A percentile compares a stretch with the other conserved stretches of the same genome.
These are phyloP conservation scores for Gallinago solitaria DNA, from an alignment of 2,797 vertebrate species.

Conservation along the genomic window DNA sequence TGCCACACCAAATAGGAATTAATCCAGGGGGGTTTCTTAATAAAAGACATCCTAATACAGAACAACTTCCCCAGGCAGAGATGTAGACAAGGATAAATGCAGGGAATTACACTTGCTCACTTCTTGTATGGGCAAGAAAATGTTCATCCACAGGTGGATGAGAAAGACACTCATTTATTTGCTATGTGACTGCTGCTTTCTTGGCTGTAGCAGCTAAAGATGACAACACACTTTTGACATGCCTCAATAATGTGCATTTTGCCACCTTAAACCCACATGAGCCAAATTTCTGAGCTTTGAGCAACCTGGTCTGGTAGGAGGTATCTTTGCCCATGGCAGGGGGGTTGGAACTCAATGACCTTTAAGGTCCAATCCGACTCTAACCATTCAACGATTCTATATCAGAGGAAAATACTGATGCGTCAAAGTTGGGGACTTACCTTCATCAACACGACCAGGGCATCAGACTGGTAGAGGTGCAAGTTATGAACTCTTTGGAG, in stretches of 20 bases:
- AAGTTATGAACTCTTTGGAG: neutral
- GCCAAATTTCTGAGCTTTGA: neutral
- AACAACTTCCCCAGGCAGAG: neutral
- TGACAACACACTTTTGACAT: accelerated
- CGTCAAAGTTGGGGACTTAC: neutral
- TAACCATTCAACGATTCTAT: too few relatives aligned
- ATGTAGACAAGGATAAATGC: neutral
- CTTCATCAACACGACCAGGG: neutral
- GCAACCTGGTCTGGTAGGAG: too few relatives aligned
- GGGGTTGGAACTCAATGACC: too few relatives aligned
- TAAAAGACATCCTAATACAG: neutral
- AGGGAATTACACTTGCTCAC: neutral
- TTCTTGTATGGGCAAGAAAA: neutral
- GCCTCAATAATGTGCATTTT: neutral
- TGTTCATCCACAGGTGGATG: neutral
- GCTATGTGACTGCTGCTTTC: neutral
- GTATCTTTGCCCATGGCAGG: too few relatives aligned
- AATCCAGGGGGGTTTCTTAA: neutral
- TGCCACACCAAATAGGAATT: neutral
- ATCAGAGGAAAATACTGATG: neutral
- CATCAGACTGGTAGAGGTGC: neutral
- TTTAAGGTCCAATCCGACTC: too few relatives aligned
- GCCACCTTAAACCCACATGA: neutral
- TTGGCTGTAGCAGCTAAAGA: neutral
- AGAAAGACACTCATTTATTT: neutral